Evolutionary conservation across 1,140 invertebrate species (phyloP).

Genomic region (Pseudomyrmex pallidus): DNA sequence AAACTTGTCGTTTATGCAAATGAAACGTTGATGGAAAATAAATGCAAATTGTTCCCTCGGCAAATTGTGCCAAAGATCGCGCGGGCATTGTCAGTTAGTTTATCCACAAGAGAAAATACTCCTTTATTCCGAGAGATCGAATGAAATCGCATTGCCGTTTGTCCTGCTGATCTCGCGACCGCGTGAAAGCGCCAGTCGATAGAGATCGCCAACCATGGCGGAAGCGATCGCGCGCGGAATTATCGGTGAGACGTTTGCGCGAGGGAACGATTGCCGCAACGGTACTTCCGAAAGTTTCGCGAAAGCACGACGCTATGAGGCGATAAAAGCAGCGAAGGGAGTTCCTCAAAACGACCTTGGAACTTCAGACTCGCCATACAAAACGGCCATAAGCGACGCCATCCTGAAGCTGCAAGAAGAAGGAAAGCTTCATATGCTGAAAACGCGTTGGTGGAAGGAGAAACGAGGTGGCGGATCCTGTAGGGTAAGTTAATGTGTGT

Average conservation of each 20-base stretch:
- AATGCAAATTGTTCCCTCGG: slow-evolving; percentile 50
- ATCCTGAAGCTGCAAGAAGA: slow-evolving; percentile 97
- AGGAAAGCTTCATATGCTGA: slow-evolving; percentile 95
- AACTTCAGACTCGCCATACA: slow-evolving; percentile 92
- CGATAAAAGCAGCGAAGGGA: slow-evolving; percentile 52
- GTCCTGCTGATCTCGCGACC: slow-evolving; percentile 39
- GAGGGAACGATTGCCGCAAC: slow-evolving; percentile 27
- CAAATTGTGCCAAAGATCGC: slow-evolving; percentile 12
- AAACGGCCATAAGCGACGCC: slow-evolving; percentile 94
- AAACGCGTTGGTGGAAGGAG: slow-evolving; percentile 98
- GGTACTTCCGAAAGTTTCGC: slow-evolving; percentile 49
- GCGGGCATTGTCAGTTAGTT: slow-evolving; percentile 4
- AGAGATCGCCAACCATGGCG: slow-evolving; percentile 12
- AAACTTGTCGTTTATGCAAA: slow-evolving; percentile 36
- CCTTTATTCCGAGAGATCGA: slow-evolving; percentile 28
- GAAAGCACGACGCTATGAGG: slow-evolving; percentile 20
- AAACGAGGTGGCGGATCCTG: slow-evolving; percentile 93
- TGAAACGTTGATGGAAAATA: slow-evolving; percentile 22
- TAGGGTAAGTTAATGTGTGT: slow-evolving; percentile 86
- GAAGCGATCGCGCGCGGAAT: slow-evolving; percentile 41
- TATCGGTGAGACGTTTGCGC: slow-evolving; percentile 12
- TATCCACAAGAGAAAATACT: neutral
- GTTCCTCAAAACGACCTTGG: slow-evolving; percentile 64
- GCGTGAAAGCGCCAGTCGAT: slow-evolving; percentile 35
- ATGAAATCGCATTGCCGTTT: slow-evolving; percentile 35